phyloP scores from a whole-genome alignment of 2,797 vertebrate species.

The Crypturellus tataupa region DNA sequence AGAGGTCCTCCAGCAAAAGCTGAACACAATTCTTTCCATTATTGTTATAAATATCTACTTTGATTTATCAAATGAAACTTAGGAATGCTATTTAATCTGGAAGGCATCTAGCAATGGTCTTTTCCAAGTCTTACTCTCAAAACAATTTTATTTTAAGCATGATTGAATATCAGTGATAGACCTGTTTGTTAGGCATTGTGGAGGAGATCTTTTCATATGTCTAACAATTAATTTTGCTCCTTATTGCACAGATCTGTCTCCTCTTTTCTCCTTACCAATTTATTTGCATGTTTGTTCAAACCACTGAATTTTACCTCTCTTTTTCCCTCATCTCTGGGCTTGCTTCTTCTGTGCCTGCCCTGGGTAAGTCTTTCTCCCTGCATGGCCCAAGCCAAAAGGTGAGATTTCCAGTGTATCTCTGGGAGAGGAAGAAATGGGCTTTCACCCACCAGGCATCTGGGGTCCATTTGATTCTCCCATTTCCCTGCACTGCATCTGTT shows the following conservation, averaged over 20 bases:
- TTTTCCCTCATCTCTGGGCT: background rate
- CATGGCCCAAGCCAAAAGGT: background rate
- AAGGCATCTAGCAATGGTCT: background rate
- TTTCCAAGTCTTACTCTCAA: background rate
- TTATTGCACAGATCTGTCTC: background rate
- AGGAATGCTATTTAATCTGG: background rate
- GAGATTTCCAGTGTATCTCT: background rate
- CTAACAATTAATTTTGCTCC: background rate
- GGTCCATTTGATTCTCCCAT: background rate
- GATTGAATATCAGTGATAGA: background rate
- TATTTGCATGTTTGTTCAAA: background rate
- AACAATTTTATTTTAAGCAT: background rate
- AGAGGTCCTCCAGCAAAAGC: background rate
- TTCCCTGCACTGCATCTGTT: background rate
- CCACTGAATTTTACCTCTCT: background rate
- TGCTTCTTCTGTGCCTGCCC: background rate
- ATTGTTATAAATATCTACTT: background rate
- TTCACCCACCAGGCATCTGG: background rate
- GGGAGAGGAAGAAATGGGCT: background rate
- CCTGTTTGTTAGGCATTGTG: background rate
- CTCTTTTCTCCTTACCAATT: background rate
- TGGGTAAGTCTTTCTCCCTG: background rate
- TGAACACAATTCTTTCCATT: background rate
- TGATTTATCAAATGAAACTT: background rate
- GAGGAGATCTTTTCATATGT: background rate